Evolutionary conservation across 2,888 invertebrate genomes (phyloP), one percentile per base, ranked within the genome.

Genomic region (Oscheius sp.): DNA sequence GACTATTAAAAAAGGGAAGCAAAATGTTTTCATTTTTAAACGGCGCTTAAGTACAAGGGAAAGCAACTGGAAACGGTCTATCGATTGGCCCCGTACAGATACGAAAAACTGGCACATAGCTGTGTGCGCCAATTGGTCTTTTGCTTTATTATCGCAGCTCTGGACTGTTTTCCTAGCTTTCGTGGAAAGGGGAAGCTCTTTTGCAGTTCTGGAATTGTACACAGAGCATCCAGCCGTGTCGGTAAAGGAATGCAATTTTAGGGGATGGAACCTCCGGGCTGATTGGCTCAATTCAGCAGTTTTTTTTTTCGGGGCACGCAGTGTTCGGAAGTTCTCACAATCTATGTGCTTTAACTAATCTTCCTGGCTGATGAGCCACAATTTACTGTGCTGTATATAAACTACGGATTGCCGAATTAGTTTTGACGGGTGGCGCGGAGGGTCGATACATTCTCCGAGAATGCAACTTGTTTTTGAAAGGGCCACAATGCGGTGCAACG

Each of bases 401-500:
- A 68, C 68, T 53, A 53, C 35, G 53, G 55, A 68, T 68, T 68
- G 68, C 68, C 68, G 68, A 68, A 68, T 68, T 68, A 68, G 68
- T 68, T 68, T 68, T 55, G 68, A 68, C 68, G 68, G 68, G 68
- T 33, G 65, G 33, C 55, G 68, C 68, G 68, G 68, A 68, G 68
- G 68, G 68, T 68, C 68, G 68, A 68, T 68, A 68, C 68, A 68
- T 68, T 68, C 68, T 53, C 68, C 68, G 68, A 68, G 68, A 68
- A 68, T 68, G 68, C 68, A 68, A 68, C 68, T 68, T 68, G 68
- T 68, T 68, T 68, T 68, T 33, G 68, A 68, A 68, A 68, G 55
- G 68, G 68, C 68, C 68, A 68, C 68, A 68, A 68, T 55, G 68
- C 68, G 35, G 63, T 35, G 65, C 11, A 11, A 55, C 48, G 48